Evolutionary conservation across 2,888 invertebrate genomes (phyloP).

Genomic region (Sinotaia quadrata): DNA sequence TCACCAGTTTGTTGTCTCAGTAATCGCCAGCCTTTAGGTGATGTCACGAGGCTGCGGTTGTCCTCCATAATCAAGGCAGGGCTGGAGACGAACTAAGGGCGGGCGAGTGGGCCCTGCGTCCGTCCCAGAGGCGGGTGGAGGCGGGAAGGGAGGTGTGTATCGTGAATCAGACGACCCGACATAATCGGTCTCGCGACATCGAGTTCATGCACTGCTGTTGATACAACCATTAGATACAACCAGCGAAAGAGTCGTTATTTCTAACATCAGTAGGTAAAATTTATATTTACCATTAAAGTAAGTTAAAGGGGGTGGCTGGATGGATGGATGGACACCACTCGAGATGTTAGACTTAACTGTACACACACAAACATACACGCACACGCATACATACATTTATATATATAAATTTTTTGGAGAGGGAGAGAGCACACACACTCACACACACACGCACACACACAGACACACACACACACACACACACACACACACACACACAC

Average conservation of each 20-base stretch:
- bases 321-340: too few relatives aligned
- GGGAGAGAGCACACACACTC: background rate
- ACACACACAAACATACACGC: background rate
- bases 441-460: constrained; percentile 1
- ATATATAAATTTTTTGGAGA: background rate
- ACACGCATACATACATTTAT: too few relatives aligned
- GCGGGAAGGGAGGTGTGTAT: constrained; percentile 8
- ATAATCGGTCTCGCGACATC: background rate
- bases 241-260: too few relatives aligned
- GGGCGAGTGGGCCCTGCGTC: background rate
- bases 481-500: background rate
- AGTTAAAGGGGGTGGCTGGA: too few relatives aligned
- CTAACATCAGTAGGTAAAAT: too few relatives aligned
- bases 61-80: background rate
- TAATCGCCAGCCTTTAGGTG: background rate
- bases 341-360: too few relatives aligned
- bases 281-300: too few relatives aligned
- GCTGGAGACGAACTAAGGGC: background rate
- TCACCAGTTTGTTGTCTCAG: too few relatives aligned
- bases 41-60: background rate
- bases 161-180: background rate
- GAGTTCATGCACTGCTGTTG: too few relatives aligned
- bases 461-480: constrained; percentile 3
- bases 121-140: constrained; percentile 26
- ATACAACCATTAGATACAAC: too few relatives aligned